These are phyloP conservation scores for Meteorus sp. DNA, from an alignment of 1,140 invertebrate genomes.

Conservation along the genomic window DNA sequence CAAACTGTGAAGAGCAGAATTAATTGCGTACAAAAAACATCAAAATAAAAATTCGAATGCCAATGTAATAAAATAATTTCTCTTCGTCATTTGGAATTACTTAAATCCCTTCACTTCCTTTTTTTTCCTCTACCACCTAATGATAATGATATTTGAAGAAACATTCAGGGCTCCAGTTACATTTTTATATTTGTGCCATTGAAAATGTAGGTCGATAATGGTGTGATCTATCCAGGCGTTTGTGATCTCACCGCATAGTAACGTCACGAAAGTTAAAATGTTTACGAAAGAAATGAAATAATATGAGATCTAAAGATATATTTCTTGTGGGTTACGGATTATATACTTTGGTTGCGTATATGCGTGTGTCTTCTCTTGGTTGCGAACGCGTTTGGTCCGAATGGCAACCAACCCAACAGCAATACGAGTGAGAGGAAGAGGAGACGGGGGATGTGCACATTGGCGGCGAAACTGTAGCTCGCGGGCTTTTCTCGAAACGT, in stretches of 20 bases:
- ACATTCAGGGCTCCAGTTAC: not conserved
- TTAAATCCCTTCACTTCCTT: too few relatives aligned
- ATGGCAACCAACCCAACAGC: too few relatives aligned
- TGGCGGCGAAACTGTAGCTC: conserved; percentile 33
- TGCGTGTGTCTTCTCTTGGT: not conserved
- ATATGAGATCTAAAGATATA: conserved; percentile 5
- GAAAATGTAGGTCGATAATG: not conserved
- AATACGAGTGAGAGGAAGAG: not conserved
- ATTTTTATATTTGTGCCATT: conserved; percentile 2
- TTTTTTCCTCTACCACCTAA: not conserved
- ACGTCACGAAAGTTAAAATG: not conserved
- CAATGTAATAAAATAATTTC: too few relatives aligned
- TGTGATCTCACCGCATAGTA: too few relatives aligned
- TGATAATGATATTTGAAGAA: not conserved
- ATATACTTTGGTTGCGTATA: not conserved
- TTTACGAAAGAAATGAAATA: not conserved
- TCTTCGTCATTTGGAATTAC: too few relatives aligned
- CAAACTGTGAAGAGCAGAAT: too few relatives aligned
- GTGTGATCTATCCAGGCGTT: not conserved
- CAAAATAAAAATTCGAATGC: not conserved
- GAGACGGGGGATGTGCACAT: conserved; percentile 14
- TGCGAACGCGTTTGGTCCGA: not conserved
- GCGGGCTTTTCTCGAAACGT: conserved; percentile 41
- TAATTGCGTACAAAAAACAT: too few relatives aligned
- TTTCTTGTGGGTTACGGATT: too few relatives aligned